Percentiles rank a stretch among this genome's conserved stretches.
These are phyloP conservation scores for Tachystola acroxantha DNA, from an alignment of 2,888 invertebrate genomes.

Conservation along the genomic window DNA sequence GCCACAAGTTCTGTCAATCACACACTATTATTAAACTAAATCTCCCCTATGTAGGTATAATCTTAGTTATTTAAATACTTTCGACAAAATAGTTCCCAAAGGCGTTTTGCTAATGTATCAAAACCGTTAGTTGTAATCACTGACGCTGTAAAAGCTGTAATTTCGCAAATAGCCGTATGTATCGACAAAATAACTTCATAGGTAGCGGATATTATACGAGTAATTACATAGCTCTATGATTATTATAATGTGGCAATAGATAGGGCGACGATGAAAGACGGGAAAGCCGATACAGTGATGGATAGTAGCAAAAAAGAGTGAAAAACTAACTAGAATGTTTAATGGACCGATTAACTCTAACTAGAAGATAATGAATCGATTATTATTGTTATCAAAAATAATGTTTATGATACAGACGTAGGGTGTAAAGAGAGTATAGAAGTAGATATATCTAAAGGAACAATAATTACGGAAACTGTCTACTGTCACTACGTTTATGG, in stretches of 20 bases:
- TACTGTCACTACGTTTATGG: no score
- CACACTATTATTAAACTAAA: slow-evolving; percentile 37
- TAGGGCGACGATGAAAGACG: slow-evolving; percentile 6
- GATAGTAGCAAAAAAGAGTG: not conserved
- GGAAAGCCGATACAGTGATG: not conserved
- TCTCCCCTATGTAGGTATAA: slow-evolving; percentile 33
- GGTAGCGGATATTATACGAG: slow-evolving; percentile 33
- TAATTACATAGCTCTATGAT: slow-evolving; percentile 30
- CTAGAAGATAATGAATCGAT: no score
- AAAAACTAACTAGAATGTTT: no score
- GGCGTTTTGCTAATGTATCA: slow-evolving; percentile 41
- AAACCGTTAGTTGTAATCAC: slow-evolving; percentile 57
- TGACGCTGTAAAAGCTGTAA: slow-evolving; percentile 46
- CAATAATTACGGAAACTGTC: no score
- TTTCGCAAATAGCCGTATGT: slow-evolving; percentile 52
- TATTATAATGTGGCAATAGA: slow-evolving; percentile 10
- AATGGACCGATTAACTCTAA: no score
- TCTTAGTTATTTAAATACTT: slow-evolving; percentile 38
- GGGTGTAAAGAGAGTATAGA: no score
- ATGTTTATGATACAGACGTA: no score
- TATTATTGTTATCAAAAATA: no score
- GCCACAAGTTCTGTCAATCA: slow-evolving; percentile 32
- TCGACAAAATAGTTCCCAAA: slow-evolving; percentile 45
- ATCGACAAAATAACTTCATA: slow-evolving; percentile 44
- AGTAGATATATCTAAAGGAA: no score